phyloP scores from a whole-genome alignment of 2,797 vertebrate genomes.

The Poecilia velifera region DNA sequence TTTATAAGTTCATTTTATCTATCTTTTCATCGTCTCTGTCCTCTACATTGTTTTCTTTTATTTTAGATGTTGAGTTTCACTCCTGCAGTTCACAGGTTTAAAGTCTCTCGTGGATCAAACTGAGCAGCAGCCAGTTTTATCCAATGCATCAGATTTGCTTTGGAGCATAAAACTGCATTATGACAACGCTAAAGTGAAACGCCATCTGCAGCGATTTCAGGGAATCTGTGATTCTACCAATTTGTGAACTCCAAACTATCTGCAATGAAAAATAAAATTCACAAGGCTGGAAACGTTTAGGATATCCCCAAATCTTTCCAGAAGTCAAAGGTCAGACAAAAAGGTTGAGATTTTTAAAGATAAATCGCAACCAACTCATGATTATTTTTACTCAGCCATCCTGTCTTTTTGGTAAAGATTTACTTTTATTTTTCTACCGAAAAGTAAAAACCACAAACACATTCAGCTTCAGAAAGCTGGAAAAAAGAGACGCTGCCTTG shows the following conservation, averaged over 20 bases:
- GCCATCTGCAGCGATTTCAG: not conserved
- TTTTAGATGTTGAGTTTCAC: no score
- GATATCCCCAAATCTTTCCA: not conserved
- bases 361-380: not conserved
- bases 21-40: not conserved
- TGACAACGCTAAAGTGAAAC: not conserved
- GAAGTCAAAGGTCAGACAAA: not conserved
- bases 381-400: not conserved
- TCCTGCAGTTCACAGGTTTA: not conserved
- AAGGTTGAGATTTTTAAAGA: not conserved
- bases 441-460: conserved; percentile 45
- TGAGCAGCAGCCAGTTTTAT: not conserved
- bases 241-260: not conserved
- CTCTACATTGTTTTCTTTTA: not conserved
- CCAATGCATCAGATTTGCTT: not conserved
- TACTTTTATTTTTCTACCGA: conserved; percentile 29
- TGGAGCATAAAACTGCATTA: not conserved
- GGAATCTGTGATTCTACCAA: not conserved
- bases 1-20: no score
- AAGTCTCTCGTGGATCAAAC: not conserved
- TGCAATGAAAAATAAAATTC: not conserved
- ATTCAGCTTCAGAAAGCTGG: conserved; percentile 40
- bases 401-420: conserved; percentile 30
- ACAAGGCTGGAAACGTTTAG: not conserved
- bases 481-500: conserved; percentile 66